A percentile compares a stretch with the other conserved stretches of the same genome.
Evolutionary conservation across 2,113 vertebrate species (phyloP).

Genomic region (Rhineura floridana): DNA sequence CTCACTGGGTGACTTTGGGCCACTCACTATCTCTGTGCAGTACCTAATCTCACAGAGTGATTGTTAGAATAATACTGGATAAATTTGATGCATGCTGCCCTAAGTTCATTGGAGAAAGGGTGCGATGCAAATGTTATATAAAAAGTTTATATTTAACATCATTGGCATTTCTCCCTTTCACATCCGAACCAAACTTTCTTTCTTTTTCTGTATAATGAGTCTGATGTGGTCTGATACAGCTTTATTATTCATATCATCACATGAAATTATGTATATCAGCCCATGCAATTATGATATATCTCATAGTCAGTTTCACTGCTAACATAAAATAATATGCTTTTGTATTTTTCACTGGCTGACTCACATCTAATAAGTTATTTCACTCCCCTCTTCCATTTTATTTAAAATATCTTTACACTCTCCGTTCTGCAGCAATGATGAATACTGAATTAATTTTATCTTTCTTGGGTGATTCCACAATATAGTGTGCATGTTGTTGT

Average conservation of each 20-base stretch:
- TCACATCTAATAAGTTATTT: conserved; percentile 20
- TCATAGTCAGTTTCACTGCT: conserved; percentile 6
- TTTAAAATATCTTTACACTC: neutral
- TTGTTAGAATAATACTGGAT: neutral
- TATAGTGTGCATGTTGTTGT: neutral
- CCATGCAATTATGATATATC: conserved; percentile 14
- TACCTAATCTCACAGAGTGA: neutral
- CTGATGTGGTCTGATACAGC: neutral
- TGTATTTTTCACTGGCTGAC: conserved; percentile 8
- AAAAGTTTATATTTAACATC: conserved; percentile 3
- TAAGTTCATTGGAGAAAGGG: neutral
- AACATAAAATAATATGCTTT: conserved; percentile 32
- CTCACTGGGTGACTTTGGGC: neutral
- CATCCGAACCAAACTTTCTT: neutral
- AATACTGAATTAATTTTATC: neutral
- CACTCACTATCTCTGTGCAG: neutral
- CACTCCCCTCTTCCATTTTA: conserved; percentile 6
- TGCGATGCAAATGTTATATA: neutral
- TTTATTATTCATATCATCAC: neutral
- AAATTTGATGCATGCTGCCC: neutral
- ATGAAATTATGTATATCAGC: neutral
- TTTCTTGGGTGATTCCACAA: neutral
- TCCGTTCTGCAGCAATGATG: neutral
- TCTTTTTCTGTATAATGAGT: neutral
- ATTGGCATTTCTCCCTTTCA: neutral